These are phyloP conservation scores for Gymnopithys bicolor DNA, from an alignment of 2,797 vertebrate species.

Conservation along the genomic window DNA sequence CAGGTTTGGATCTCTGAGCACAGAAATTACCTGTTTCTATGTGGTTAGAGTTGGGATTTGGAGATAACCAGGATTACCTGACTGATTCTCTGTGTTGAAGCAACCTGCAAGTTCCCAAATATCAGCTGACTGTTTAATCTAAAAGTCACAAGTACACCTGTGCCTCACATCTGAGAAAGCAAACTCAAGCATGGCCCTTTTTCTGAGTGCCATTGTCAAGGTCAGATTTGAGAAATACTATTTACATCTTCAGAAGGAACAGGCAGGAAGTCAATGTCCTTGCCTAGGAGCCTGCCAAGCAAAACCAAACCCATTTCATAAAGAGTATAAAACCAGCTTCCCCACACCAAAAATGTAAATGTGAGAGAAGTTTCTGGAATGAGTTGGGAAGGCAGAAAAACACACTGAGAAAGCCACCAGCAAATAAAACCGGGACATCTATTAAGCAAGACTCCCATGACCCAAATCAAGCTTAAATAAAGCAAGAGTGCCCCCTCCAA, in stretches of 20 bases:
- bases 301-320: background rate
- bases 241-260: background rate
- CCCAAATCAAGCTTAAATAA: background rate
- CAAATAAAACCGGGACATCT: background rate
- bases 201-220: background rate
- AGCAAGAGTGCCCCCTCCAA: rapidly evolving
- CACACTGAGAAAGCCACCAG: background rate
- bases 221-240: background rate
- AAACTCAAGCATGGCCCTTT: background rate
- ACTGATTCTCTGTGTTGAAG: background rate
- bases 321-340: background rate
- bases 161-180: background rate
- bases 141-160: background rate
- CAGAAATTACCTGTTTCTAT: background rate
- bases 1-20: background rate
- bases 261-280: background rate
- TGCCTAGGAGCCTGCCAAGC: background rate
- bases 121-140: background rate
- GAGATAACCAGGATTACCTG: background rate
- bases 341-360: background rate
- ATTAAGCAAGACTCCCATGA: background rate
- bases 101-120: background rate
- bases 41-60: background rate
- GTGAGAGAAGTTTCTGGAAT: background rate
- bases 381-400: background rate